A percentile compares a stretch with the other conserved stretches of the same genome.
phyloP scores from a whole-genome alignment of 1,140 invertebrate species.

The Sweltsa coloradensis region DNA sequence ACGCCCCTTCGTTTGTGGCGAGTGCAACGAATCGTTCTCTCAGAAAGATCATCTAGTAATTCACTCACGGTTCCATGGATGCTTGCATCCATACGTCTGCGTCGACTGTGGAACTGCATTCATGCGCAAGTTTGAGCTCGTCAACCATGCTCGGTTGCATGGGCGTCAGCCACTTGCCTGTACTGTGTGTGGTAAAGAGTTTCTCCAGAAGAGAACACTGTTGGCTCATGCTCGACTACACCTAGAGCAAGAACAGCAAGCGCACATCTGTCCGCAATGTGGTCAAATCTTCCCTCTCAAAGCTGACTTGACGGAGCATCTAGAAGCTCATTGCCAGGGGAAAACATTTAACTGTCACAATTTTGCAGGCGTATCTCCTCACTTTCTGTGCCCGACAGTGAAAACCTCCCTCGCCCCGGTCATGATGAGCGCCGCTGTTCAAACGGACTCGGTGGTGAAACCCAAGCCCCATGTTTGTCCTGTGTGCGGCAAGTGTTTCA shows the following conservation, averaged over 20 bases:
- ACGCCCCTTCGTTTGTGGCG: slow-evolving; percentile 71
- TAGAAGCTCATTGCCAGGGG: slow-evolving; percentile 5
- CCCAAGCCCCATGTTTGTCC: slow-evolving; percentile 70
- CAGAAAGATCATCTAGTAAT: slow-evolving; percentile 60
- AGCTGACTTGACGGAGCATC: slow-evolving; percentile 49
- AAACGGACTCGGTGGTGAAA: slow-evolving; percentile 26
- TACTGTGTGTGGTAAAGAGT: slow-evolving; percentile 68
- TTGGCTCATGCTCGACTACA: slow-evolving; percentile 53
- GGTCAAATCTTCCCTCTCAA: slow-evolving; percentile 63
- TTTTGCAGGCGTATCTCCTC: no score
- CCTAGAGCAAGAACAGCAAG: slow-evolving; percentile 18
- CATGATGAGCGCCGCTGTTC: no score
- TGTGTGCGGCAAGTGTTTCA: slow-evolving; percentile 73
- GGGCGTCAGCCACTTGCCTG: slow-evolving; percentile 69
- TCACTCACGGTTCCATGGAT: slow-evolving; percentile 68
- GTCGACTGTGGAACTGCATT: slow-evolving; percentile 72
- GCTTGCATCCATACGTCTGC: slow-evolving; percentile 66
- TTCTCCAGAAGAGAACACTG: slow-evolving; percentile 67
- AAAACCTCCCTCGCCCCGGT: no score
- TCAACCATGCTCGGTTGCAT: slow-evolving; percentile 67
- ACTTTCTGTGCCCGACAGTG: no score
- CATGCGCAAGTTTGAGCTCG: slow-evolving; percentile 69
- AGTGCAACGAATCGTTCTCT: slow-evolving; percentile 80
- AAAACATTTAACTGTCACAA: no score
- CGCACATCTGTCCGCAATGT: slow-evolving; percentile 47